These are phyloP conservation scores for Archivesica marissinica DNA, from an alignment of 1,140 invertebrate species.

Conservation along the genomic window DNA sequence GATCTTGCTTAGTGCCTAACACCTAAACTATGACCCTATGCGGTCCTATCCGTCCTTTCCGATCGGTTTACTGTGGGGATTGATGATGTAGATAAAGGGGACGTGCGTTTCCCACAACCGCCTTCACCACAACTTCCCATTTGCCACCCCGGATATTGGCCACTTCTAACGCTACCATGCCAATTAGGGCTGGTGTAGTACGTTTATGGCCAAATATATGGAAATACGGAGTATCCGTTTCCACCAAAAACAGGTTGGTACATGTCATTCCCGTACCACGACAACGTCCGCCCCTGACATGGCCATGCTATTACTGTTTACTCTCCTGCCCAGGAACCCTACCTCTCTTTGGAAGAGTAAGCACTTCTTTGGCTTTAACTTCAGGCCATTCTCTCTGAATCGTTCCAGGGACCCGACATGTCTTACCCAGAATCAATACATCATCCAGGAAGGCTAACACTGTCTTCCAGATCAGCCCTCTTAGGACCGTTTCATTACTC, in stretches of 20 bases:
- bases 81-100: too few relatives aligned
- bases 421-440: background rate
- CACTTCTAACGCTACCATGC: too few relatives aligned
- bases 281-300: background rate
- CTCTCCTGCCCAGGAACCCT: background rate
- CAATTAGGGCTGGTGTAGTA: too few relatives aligned
- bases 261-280: background rate
- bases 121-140: too few relatives aligned
- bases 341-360: background rate
- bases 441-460: background rate
- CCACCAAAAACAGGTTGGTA: background rate
- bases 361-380: conserved; percentile 6
- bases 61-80: too few relatives aligned
- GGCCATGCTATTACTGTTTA: background rate
- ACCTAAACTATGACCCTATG: too few relatives aligned
- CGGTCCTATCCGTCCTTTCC: too few relatives aligned
- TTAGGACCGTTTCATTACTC: background rate
- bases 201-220: too few relatives aligned
- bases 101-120: too few relatives aligned
- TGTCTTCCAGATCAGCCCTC: background rate
- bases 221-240: too few relatives aligned
- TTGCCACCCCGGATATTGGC: too few relatives aligned
- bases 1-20: too few relatives aligned
- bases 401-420: background rate
- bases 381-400: background rate